phyloP scores from a whole-genome alignment of 37 sponge, comb jelly and placozoan genomes.

The Beroe forskalii region DNA sequence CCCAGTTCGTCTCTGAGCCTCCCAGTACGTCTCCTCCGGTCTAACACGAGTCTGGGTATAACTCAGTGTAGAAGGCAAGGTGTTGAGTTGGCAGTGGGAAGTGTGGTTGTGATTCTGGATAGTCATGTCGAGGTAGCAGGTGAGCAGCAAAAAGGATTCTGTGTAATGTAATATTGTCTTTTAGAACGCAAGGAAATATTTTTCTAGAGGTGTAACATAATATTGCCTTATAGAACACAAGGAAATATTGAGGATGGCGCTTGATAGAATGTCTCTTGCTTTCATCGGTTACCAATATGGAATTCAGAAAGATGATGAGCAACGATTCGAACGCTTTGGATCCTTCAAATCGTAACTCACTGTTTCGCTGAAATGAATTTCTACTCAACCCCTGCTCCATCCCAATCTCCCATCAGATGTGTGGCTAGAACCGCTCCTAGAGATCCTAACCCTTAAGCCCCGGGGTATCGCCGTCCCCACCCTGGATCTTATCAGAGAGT shows the following conservation, averaged over 20 bases:
- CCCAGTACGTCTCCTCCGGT: background rate
- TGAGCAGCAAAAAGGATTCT: background rate
- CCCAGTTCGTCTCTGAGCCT: background rate
- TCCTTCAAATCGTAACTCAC: no score
- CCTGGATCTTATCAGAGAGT: background rate
- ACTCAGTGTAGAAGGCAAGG: background rate
- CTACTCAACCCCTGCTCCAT: no score
- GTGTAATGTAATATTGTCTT: no score
- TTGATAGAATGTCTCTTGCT: no score
- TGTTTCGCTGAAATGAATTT: no score
- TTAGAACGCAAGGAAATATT: no score
- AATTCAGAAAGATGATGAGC: no score
- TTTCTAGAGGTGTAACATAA: no score
- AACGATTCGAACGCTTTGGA: no score
- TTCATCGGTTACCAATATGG: no score
- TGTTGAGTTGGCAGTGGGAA: background rate
- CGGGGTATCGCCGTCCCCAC: constrained; percentile 5
- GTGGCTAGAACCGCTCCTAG: constrained; percentile 36
- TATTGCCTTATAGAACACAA: no score
- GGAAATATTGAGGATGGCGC: no score
- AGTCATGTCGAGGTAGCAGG: constrained; percentile 6
- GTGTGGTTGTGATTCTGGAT: constrained; percentile 31
- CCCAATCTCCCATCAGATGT: background rate
- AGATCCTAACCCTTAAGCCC: background rate
- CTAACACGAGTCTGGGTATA: constrained; percentile 3